A percentile compares a stretch with the other conserved stretches of the same genome.
Conservation (phyloP, 1,140 invertebrate species). For the Bicyclus anynana region DNA sequence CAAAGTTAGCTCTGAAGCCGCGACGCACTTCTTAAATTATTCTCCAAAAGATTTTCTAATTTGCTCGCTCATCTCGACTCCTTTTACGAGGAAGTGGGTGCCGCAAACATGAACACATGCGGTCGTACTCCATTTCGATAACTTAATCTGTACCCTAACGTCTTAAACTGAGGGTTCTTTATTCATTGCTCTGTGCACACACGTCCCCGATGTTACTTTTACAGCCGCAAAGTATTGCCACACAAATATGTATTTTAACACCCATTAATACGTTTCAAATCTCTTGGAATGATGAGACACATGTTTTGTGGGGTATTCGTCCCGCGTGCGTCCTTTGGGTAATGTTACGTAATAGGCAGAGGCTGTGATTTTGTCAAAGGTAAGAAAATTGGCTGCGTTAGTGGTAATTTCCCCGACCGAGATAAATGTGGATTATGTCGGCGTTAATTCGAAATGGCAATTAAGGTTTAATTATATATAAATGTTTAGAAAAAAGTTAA, state of each 20-base stretch:
- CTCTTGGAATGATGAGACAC: conserved; percentile 30
- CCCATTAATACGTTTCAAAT: conserved; percentile 35
- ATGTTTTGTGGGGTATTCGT: conserved; percentile 49
- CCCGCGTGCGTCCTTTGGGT: conserved; percentile 67
- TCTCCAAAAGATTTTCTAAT: conserved; percentile 76
- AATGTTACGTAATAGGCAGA: conserved; percentile 73
- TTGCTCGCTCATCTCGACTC: conserved; percentile 60
- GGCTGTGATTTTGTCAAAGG: conserved; percentile 73
- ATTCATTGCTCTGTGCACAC: not conserved
- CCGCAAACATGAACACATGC: conserved; percentile 48
- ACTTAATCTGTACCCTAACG: conserved; percentile 52
- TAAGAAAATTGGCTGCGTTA: conserved; percentile 74
- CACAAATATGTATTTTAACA: conserved; percentile 51
- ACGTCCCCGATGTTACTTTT: conserved; percentile 30
- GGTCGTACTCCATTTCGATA: conserved; percentile 34
- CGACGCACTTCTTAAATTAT: conserved; percentile 69
- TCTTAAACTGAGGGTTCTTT: conserved; percentile 40
- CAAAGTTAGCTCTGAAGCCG: conserved; percentile 60
- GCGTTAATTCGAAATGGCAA: conserved; percentile 25
- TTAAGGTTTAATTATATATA: conserved; percentile 7
- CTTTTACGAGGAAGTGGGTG: conserved; percentile 42
- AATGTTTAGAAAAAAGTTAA: not conserved
- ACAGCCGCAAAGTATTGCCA: conserved; percentile 14
- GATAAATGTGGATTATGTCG: conserved; percentile 52
- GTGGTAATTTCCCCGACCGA: conserved; percentile 56